Conservation (phyloP, 2,888 invertebrate species). For the Drosophila cognata region DNA sequence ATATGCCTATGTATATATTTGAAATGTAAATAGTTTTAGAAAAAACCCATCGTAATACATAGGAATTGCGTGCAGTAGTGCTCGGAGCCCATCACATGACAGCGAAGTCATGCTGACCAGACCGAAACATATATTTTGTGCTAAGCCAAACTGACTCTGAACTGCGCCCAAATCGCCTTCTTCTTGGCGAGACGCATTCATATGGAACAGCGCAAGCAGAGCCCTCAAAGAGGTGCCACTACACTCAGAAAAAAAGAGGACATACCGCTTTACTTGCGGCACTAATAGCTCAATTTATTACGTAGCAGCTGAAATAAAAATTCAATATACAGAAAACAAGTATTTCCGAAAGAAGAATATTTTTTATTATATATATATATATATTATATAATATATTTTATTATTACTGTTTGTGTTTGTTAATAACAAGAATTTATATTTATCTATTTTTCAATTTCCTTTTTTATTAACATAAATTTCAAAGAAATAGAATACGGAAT, state of each 20-base stretch:
- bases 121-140: constrained; percentile 58
- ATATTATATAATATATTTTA: background rate
- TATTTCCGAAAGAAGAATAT: background rate
- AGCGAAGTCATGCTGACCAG: constrained; percentile 72
- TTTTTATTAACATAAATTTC: accelerated
- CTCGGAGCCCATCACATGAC: constrained; percentile 30
- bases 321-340: background rate
- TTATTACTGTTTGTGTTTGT: background rate
- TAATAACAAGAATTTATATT: too few relatives aligned
- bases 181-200: constrained; percentile 37
- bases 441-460: background rate
- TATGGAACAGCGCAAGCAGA: constrained; percentile 35
- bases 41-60: constrained; percentile 43
- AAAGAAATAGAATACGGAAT: accelerated
- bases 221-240: constrained; percentile 21
- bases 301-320: background rate
- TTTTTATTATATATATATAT: too few relatives aligned
- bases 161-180: constrained; percentile 35
- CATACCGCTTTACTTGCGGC: background rate
- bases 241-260: background rate
- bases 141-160: constrained; percentile 10
- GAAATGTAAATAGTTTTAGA: constrained; percentile 31
- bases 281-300: background rate
- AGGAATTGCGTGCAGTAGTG: constrained; percentile 55
- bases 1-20: background rate